These are phyloP conservation scores for Ichneumon xanthorius DNA, from an alignment of 2,888 invertebrate species.

Conservation along the genomic window DNA sequence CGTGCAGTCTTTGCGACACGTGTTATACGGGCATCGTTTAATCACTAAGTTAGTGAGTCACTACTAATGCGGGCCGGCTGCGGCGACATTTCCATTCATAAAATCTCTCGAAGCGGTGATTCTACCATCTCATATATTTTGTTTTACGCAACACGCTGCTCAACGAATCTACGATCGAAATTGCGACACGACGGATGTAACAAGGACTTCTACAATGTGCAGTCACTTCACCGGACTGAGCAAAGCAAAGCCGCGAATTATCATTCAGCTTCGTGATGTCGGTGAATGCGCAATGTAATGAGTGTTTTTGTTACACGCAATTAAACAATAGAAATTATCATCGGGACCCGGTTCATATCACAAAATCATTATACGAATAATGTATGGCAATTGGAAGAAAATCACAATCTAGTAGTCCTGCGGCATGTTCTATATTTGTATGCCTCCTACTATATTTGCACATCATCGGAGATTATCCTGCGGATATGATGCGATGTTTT, in stretches of 20 bases:
- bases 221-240: constrained; percentile 31
- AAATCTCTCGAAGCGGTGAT: constrained; percentile 26
- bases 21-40: constrained; percentile 56
- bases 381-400: neutral
- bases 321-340: constrained; percentile 33
- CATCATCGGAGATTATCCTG: no score
- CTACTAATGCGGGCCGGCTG: constrained; percentile 55
- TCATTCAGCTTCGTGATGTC: neutral
- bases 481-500: no score
- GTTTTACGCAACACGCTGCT: constrained; percentile 36
- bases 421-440: no score
- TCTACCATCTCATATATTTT: constrained; percentile 16
- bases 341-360: neutral
- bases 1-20: constrained; percentile 33
- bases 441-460: no score
- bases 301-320: neutral
- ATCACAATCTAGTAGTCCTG: neutral
- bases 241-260: constrained; percentile 31
- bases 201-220: constrained; percentile 16
- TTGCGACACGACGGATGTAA: constrained; percentile 53
- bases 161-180: constrained; percentile 31
- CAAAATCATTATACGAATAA: neutral
- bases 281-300: constrained; percentile 12
- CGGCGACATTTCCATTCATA: constrained; percentile 59
- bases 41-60: constrained; percentile 56